Percentiles rank a stretch among this genome's conserved stretches.
phyloP scores from a whole-genome alignment of 2,797 vertebrate genomes.

The Urophycis tenuis region DNA sequence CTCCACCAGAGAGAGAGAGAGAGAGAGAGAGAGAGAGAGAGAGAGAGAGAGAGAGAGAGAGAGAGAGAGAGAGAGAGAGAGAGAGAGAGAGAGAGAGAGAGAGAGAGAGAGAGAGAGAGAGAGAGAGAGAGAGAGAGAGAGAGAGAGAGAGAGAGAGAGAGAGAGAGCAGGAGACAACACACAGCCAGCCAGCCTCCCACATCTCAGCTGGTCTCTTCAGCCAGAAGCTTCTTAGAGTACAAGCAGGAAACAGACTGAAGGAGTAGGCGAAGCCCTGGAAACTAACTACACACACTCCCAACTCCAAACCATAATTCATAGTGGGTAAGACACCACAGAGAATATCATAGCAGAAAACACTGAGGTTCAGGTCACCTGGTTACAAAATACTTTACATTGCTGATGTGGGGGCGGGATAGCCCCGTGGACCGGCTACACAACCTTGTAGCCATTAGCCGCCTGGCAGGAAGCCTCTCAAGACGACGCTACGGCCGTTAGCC shows the following conservation, averaged over 20 bases:
- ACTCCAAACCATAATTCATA: neutral
- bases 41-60: no score
- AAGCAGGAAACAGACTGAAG: neutral
- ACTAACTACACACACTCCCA: neutral
- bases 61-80: neutral
- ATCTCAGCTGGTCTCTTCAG: neutral
- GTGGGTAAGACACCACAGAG: neutral
- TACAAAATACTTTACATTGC: neutral
- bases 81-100: neutral
- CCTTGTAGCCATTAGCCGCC: no score
- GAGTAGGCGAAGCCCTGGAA: neutral
- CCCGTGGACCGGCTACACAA: no score
- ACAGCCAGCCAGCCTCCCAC: neutral
- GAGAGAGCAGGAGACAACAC: neutral
- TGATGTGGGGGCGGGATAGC: no score
- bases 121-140: no score
- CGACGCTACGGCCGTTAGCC: conserved; percentile 28
- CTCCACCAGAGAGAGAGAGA: no score
- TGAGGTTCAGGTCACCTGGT: neutral
- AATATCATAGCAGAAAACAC: neutral
- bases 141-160: no score
- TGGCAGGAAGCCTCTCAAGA: neutral
- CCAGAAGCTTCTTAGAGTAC: neutral
- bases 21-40: no score
- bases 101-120: no score